Percentiles rank a stretch among this genome's conserved stretches.
Evolutionary conservation across 2,888 invertebrate species (phyloP).

Genomic region (Encarsia formosa): DNA sequence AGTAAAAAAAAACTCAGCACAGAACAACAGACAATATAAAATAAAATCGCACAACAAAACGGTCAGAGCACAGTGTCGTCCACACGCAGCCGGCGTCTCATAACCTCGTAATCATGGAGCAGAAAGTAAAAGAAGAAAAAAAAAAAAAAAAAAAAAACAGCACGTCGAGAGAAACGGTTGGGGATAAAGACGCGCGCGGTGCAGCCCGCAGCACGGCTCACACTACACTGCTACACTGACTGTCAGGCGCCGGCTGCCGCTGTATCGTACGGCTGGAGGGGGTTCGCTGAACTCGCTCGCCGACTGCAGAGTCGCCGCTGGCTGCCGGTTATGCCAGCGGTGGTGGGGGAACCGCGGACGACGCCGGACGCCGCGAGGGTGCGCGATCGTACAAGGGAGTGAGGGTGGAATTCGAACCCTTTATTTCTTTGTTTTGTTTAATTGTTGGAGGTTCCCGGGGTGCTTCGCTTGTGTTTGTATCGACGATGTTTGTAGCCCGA

Average conservation of each 20-base stretch:
- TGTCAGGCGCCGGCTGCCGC: background rate
- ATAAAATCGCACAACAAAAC: too few relatives aligned
- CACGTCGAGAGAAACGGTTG: background rate
- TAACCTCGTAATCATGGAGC: too few relatives aligned
- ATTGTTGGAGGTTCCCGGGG: too few relatives aligned
- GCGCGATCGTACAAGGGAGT: too few relatives aligned
- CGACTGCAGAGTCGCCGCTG: background rate
- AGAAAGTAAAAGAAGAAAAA: background rate
- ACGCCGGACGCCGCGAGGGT: background rate
- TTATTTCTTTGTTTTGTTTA: too few relatives aligned
- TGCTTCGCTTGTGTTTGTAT: too few relatives aligned
- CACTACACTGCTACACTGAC: background rate
- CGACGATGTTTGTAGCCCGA: too few relatives aligned
- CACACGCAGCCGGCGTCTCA: too few relatives aligned
- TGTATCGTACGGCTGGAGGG: conserved; percentile 1
- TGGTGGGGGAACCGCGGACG: background rate
- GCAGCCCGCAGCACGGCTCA: background rate
- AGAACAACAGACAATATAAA: too few relatives aligned
- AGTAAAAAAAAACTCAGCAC: too few relatives aligned
- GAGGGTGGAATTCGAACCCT: too few relatives aligned
- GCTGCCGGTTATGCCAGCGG: background rate
- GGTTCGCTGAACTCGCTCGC: conserved; percentile 22
- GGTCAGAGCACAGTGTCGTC: too few relatives aligned
- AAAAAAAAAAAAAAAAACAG: background rate
- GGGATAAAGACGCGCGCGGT: background rate